Conservation (phyloP, 2,888 invertebrate species). For the Phengaris arion region DNA sequence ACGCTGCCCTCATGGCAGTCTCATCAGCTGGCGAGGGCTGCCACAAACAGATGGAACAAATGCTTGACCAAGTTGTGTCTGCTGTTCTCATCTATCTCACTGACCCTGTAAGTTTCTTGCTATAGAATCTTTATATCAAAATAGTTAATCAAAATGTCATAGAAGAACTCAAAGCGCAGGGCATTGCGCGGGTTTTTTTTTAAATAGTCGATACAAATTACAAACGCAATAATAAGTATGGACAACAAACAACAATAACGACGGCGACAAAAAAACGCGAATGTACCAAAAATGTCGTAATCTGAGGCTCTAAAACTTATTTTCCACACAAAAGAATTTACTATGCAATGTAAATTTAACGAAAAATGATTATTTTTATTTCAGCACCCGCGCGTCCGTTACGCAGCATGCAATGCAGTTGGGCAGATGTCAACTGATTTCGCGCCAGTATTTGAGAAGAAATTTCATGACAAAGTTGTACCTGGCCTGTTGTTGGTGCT, state of each 20-base stretch:
- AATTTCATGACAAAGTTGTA: conserved; percentile 97
- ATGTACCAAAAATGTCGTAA: no score
- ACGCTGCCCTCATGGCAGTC: conserved; percentile 99
- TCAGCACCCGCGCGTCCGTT: conserved; percentile 94
- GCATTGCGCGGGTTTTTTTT: no score
- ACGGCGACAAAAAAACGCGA: no score
- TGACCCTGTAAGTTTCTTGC: conserved; percentile 83
- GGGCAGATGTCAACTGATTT: conserved; percentile 99
- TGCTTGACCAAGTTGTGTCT: conserved; percentile 95
- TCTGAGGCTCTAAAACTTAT: no score
- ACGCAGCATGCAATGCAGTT: conserved; percentile 98
- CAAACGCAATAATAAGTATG: no score
- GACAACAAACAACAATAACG: no score
- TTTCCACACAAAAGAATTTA: no score
- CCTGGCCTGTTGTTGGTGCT: conserved; percentile 93
- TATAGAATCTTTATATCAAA: no score
- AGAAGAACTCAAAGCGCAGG: no score
- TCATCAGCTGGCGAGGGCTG: conserved; percentile 99
- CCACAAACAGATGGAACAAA: conserved; percentile 97
- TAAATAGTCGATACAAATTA: no score
- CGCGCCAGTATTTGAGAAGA: conserved; percentile 97
- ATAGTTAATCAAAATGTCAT: no score
- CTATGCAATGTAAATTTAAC: neutral
- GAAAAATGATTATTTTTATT: conserved; percentile 32
- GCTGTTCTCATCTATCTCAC: conserved; percentile 91